Conservation (phyloP, 2,113 vertebrate species). For the Philantomba maxwellii region DNA sequence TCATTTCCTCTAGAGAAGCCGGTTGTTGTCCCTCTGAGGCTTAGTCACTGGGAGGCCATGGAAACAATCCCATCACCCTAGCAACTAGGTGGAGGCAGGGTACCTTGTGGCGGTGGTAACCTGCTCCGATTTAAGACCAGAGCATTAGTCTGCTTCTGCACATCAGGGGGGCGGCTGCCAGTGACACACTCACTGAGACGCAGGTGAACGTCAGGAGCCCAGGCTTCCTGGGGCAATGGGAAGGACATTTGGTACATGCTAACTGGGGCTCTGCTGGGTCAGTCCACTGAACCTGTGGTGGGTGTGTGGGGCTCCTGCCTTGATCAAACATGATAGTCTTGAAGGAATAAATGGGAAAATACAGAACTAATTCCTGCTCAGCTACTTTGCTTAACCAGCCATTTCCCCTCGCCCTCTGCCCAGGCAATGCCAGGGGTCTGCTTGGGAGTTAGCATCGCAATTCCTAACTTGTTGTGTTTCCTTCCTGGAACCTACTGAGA, state of each 20-base stretch:
- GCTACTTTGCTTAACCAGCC: neutral
- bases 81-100: constrained; percentile 40
- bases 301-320: neutral
- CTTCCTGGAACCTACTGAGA: neutral
- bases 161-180: neutral
- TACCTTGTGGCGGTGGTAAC: neutral
- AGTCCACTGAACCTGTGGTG: neutral
- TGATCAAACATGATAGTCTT: neutral
- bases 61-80: constrained; percentile 43
- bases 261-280: too few relatives aligned
- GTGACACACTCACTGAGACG: neutral
- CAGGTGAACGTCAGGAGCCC: neutral
- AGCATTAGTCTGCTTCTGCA: constrained; percentile 1
- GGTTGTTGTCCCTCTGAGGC: constrained; percentile 11
- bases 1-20: constrained; percentile 48
- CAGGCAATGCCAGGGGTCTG: neutral
- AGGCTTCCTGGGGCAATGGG: neutral
- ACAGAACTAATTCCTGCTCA: neutral
- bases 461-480: neutral
- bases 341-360: neutral
- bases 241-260: neutral
- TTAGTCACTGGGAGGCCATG: constrained; percentile 36
- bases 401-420: too few relatives aligned
- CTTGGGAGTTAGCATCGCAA: neutral
- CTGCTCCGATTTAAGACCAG: neutral